These are phyloP conservation scores for Amazonetta brasiliensis DNA, from an alignment of 2,797 vertebrate species.

Conservation along the genomic window DNA sequence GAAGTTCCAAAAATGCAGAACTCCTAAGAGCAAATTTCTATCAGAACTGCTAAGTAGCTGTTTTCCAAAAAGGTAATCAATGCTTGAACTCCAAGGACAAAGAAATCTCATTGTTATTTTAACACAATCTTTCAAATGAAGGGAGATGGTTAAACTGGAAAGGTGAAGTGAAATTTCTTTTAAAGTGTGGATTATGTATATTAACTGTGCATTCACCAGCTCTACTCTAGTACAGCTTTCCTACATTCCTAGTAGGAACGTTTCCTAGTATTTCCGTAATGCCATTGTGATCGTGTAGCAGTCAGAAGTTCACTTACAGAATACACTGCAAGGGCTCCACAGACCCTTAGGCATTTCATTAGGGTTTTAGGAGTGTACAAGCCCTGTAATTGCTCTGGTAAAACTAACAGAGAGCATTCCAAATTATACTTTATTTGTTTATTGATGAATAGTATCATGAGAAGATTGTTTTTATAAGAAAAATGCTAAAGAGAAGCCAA, in stretches of 20 bases:
- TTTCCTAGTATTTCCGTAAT: background rate
- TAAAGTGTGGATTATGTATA: background rate
- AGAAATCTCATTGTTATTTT: background rate
- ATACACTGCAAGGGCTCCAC: background rate
- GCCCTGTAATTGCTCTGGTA: background rate
- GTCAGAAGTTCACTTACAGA: background rate
- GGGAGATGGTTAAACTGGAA: background rate
- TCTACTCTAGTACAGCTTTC: background rate
- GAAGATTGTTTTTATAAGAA: conserved; percentile 42
- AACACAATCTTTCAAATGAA: background rate
- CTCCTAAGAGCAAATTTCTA: background rate
- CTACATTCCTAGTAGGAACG: background rate
- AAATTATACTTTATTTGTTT: conserved; percentile 37
- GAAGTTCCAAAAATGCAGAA: background rate
- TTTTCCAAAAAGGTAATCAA: background rate
- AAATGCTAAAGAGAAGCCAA: conserved; percentile 41
- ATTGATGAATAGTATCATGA: background rate
- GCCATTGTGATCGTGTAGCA: background rate
- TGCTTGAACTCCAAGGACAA: background rate
- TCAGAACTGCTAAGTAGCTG: background rate
- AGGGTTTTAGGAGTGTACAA: background rate
- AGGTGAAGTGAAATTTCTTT: background rate
- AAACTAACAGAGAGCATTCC: conserved; percentile 7
- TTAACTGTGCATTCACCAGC: background rate
- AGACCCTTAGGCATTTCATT: background rate